Percentiles rank a stretch among this genome's conserved stretches.
Conservation (phyloP, 2,113 vertebrate genomes). For the Lampris incognitus region DNA sequence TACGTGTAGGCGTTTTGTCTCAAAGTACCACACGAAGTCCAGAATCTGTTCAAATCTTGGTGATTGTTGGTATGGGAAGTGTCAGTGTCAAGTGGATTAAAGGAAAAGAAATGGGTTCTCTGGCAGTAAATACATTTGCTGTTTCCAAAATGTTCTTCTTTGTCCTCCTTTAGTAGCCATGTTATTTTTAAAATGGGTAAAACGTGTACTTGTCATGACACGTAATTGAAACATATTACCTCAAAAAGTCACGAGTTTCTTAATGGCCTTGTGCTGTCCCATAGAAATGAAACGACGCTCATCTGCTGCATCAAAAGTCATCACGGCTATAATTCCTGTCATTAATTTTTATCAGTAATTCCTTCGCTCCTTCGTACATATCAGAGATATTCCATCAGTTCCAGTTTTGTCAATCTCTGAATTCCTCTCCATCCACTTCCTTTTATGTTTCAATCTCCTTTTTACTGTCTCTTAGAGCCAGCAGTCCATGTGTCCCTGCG, state of each 20-base stretch:
- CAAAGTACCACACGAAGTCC: neutral
- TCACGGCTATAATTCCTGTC: neutral
- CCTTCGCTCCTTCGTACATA: neutral
- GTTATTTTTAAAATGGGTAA: neutral
- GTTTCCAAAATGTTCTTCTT: neutral
- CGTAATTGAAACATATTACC: too few relatives aligned
- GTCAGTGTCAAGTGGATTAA: neutral
- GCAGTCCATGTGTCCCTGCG: slow-evolving; percentile 9
- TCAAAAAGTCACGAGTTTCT: neutral
- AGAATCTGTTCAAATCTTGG: slow-evolving; percentile 1
- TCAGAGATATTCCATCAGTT: neutral
- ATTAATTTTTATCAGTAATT: slow-evolving; percentile 6
- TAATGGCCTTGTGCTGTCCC: slow-evolving; percentile 20
- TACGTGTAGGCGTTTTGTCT: neutral
- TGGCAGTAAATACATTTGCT: slow-evolving; percentile 1
- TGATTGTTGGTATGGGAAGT: neutral
- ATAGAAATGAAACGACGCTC: neutral
- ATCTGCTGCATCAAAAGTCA: slow-evolving; percentile 4
- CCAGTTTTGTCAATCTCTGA: neutral
- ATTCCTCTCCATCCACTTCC: neutral
- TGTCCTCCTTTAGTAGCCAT: slow-evolving; percentile 9
- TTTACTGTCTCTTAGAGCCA: slow-evolving; percentile 56
- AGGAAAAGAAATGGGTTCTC: neutral
- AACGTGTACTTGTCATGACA: too few relatives aligned
- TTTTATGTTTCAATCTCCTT: neutral